Evolutionary conservation across 2,113 vertebrate genomes (phyloP), one percentile per base, ranked within the genome.

Genomic region (Corythaixoides concolor): DNA sequence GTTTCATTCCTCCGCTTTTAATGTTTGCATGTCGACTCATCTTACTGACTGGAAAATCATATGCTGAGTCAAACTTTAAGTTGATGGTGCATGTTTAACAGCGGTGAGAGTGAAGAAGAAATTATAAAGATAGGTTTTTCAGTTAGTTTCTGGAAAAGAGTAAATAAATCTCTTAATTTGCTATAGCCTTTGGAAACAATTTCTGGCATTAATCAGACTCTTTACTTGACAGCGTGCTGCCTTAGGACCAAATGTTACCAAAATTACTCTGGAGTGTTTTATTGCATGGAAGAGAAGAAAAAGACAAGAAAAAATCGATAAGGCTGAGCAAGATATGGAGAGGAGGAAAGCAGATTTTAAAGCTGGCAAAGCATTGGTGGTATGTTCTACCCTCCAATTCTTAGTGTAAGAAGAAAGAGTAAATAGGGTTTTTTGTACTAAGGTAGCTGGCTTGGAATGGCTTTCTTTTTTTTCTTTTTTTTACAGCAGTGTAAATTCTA

Each of bases 231-330:
- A 99, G 99, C 98, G 99, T 87, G 97, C 99, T 69, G 99, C 99
- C 78, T 97, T 99, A 92, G 99, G 99, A 91, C 50, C 97, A 96
- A 99, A 99, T 30, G 99, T 99, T 96, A 99, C 99, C 75, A 99
- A 99, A 96, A 99, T 99, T 97, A 99, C 99, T 47, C 97, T 99
- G 98, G 99, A 99, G 95, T 99, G 99, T 74, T 99, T 99, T 96
- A 98, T 99, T 97, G 98, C 99, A 9, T 99, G 99, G 99, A 99
- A 99, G 96, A 99, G 99, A 98, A 99, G 99, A 96, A 99, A 99
- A 98, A 98, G 99, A 98, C 99, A 99, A 98, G 99, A 99, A 91
- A 99, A 99, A 97, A 98, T 99, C 66, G 98, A 98, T 78, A 99
- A 98, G 96, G 98, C 98, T 35, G 98, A 98, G 33, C 98, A 99